phyloP scores from a whole-genome alignment of 2,888 invertebrate genomes.

The Dynastes tityus region DNA sequence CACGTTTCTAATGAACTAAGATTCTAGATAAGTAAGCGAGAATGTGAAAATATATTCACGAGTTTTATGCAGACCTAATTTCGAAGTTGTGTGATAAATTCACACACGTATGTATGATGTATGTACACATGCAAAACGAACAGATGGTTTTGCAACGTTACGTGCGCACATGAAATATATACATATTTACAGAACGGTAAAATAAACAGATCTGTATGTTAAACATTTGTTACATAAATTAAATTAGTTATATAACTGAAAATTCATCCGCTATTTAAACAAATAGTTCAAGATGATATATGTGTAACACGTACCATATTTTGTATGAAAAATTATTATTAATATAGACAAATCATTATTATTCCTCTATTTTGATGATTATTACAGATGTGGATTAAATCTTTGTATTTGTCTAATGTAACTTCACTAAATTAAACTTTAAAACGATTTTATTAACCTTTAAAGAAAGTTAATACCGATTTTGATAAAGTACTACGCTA shows the following conservation, averaged over 20 bases:
- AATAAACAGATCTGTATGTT: constrained; percentile 25
- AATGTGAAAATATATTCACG: constrained; percentile 30
- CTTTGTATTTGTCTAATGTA: too few species aligned
- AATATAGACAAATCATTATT: too few species aligned
- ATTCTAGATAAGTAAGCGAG: constrained; percentile 18
- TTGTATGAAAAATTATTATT: too few species aligned
- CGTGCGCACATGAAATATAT: constrained; percentile 23
- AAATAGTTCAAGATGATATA: not conserved
- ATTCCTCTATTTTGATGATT: too few species aligned
- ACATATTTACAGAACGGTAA: constrained; percentile 19
- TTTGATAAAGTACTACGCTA: too few species aligned
- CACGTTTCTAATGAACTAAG: constrained; percentile 3
- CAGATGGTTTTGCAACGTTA: constrained; percentile 33
- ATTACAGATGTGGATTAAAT: too few species aligned
- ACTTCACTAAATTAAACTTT: not conserved
- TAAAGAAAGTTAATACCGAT: not conserved
- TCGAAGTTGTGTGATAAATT: constrained; percentile 23
- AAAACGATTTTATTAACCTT: constrained; percentile 12
- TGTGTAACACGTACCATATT: too few species aligned
- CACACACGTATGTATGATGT: constrained; percentile 14
- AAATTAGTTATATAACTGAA: constrained; percentile 24
- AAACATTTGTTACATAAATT: constrained; percentile 34
- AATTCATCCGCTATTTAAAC: constrained; percentile 1
- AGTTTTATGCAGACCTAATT: constrained; percentile 33
- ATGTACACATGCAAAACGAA: not conserved